Percentiles rank a stretch among this genome's conserved stretches.
These are phyloP conservation scores for Pangasianodon hypophthalmus DNA, from an alignment of 2,113 vertebrate species.

Conservation along the genomic window DNA sequence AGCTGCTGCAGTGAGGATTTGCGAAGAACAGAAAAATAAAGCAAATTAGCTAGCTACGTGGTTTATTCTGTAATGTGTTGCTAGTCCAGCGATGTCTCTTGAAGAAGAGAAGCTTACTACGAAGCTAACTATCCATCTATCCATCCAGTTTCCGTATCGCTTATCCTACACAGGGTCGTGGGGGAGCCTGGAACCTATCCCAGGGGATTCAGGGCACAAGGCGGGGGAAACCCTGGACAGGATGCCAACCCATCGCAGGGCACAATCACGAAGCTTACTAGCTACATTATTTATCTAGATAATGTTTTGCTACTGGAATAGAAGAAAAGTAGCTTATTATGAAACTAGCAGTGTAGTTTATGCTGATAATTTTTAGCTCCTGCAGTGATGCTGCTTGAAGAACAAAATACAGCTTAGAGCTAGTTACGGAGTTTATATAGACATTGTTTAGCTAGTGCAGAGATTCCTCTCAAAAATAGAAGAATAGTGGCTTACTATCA, in stretches of 20 bases:
- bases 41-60: neutral
- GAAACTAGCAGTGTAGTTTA: neutral
- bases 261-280: neutral
- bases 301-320: neutral
- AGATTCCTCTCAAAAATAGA: neutral
- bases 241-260: no score
- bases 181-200: no score
- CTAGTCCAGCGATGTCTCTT: neutral
- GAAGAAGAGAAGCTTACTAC: neutral
- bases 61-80: neutral
- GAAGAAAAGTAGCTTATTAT: neutral
- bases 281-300: neutral
- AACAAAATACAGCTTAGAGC: neutral
- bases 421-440: neutral
- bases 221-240: no score
- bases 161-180: no score
- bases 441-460: neutral
- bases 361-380: neutral
- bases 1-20: neutral
- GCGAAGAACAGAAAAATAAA: neutral
- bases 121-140: neutral
- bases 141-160: no score
- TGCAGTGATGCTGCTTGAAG: neutral
- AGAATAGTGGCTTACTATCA: neutral
- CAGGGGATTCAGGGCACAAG: no score